Conservation (phyloP, 30 jellyfish, hydroid and myxozoan genomes). For the Turritopsis rubra region DNA sequence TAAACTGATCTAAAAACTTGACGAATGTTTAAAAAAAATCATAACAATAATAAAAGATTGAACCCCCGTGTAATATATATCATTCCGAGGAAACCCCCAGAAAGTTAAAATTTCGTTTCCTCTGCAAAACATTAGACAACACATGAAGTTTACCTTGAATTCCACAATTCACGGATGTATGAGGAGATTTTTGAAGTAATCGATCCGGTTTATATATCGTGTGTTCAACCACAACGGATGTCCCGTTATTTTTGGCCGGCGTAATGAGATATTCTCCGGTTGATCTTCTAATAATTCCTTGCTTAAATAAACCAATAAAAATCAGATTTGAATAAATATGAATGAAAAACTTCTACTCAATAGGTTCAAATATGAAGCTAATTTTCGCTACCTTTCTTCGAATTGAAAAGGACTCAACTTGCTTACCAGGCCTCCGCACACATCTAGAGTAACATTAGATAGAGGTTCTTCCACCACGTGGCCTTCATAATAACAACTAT, state of each 20-base stretch:
- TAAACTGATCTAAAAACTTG: too few species aligned
- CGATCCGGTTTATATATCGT: constrained; percentile 16
- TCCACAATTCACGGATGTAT: background rate
- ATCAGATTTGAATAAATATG: background rate
- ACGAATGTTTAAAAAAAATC: background rate
- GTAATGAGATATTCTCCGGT: constrained; percentile 44
- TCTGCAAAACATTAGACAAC: background rate
- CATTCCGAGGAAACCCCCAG: background rate
- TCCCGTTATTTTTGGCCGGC: constrained; percentile 26
- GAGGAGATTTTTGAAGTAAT: background rate
- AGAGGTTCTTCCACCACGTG: constrained; percentile 29
- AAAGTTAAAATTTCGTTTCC: background rate
- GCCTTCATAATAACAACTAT: constrained; percentile 26
- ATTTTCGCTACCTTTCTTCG: too few species aligned
- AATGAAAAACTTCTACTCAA: background rate
- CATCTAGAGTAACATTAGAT: constrained; percentile 61
- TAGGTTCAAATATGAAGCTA: background rate
- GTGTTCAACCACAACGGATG: constrained; percentile 27
- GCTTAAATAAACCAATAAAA: constrained; percentile 31
- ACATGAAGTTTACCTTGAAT: background rate
- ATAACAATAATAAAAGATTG: background rate
- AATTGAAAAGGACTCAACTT: background rate
- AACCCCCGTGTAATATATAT: background rate
- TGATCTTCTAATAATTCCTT: constrained; percentile 44
- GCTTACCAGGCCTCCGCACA: constrained; percentile 89